Percentiles rank a stretch among this genome's conserved stretches.
Conservation (phyloP, 2,888 invertebrate genomes). For the Falcaria lacertinaria region DNA sequence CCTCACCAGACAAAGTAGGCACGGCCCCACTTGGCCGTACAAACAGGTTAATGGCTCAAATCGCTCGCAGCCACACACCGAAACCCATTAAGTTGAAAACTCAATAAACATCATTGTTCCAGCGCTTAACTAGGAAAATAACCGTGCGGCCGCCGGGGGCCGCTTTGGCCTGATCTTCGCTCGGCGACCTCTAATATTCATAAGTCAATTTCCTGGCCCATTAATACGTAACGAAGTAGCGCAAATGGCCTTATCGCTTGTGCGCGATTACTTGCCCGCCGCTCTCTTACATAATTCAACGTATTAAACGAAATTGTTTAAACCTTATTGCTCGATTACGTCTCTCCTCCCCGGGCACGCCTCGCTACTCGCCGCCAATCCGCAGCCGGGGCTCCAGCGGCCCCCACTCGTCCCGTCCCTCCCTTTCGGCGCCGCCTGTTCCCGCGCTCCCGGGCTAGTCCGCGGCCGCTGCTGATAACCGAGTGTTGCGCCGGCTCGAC, state of each 20-base stretch:
- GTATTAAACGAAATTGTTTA: slow-evolving; percentile 82
- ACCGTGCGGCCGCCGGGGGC: slow-evolving; percentile 61
- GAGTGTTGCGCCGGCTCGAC: slow-evolving; percentile 43
- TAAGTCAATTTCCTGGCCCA: slow-evolving; percentile 80
- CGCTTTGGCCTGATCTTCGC: slow-evolving; percentile 70
- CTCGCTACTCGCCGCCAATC: slow-evolving; percentile 69
- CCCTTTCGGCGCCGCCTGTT: slow-evolving; percentile 50
- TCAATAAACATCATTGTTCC: slow-evolving; percentile 76
- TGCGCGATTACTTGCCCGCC: slow-evolving; percentile 79
- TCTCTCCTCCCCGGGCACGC: slow-evolving; percentile 74
- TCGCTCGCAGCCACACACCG: slow-evolving; percentile 53
- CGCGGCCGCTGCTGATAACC: slow-evolving; percentile 43
- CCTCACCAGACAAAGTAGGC: no score
- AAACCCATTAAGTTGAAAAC: slow-evolving; percentile 72
- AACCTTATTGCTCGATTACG: slow-evolving; percentile 81
- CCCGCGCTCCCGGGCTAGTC: slow-evolving; percentile 42
- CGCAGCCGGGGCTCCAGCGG: slow-evolving; percentile 29
- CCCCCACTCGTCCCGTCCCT: slow-evolving; percentile 39
- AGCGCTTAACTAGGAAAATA: slow-evolving; percentile 74
- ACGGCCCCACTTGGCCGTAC: slow-evolving; percentile 26
- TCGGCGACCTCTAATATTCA: slow-evolving; percentile 78
- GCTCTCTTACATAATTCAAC: slow-evolving; percentile 80
- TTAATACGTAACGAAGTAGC: slow-evolving; percentile 80
- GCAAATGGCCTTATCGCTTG: slow-evolving; percentile 80
- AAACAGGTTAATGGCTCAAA: slow-evolving; percentile 68